A percentile compares a stretch with the other conserved stretches of the same genome.
These are phyloP conservation scores for Sceliomorpha sp. DNA, from an alignment of 2,888 invertebrate species.

Conservation along the genomic window DNA sequence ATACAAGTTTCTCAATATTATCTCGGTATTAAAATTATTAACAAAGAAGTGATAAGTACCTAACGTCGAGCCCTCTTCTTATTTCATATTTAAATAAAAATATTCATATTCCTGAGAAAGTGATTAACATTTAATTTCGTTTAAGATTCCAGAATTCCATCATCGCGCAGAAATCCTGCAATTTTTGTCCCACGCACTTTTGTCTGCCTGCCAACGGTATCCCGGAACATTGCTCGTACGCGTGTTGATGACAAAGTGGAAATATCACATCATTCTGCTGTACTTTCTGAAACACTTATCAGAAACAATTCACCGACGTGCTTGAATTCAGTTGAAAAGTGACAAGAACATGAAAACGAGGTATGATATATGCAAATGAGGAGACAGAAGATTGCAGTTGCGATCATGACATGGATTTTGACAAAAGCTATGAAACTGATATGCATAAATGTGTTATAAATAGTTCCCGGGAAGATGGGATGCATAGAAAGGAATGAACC, in stretches of 20 bases:
- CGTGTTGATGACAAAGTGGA: constrained; percentile 47
- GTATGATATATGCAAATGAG: constrained; percentile 41
- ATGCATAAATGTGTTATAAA: constrained; percentile 48
- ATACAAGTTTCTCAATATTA: too few species aligned
- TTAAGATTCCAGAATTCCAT: too few species aligned
- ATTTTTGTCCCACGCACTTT: background rate
- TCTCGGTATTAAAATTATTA: too few species aligned
- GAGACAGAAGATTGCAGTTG: constrained; percentile 10
- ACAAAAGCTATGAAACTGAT: constrained; percentile 42
- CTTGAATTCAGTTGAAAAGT: constrained; percentile 40
- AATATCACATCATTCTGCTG: constrained; percentile 32
- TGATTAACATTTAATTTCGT: too few species aligned
- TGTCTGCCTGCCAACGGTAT: constrained; percentile 10
- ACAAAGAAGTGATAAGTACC: too few species aligned
- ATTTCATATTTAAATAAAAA: too few species aligned
- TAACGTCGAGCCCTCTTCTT: too few species aligned
- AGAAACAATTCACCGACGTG: constrained; percentile 25
- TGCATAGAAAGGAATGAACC: constrained; percentile 26
- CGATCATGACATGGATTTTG: constrained; percentile 38
- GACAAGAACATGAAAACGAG: constrained; percentile 46
- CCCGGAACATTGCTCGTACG: constrained; percentile 16
- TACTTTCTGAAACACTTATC: constrained; percentile 35
- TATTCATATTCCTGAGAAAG: too few species aligned
- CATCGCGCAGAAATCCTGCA: too few species aligned
- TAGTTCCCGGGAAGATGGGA: constrained; percentile 26